These are phyloP conservation scores for Leptatherina wallacei DNA, from an alignment of 2,797 vertebrate species.

Conservation along the genomic window DNA sequence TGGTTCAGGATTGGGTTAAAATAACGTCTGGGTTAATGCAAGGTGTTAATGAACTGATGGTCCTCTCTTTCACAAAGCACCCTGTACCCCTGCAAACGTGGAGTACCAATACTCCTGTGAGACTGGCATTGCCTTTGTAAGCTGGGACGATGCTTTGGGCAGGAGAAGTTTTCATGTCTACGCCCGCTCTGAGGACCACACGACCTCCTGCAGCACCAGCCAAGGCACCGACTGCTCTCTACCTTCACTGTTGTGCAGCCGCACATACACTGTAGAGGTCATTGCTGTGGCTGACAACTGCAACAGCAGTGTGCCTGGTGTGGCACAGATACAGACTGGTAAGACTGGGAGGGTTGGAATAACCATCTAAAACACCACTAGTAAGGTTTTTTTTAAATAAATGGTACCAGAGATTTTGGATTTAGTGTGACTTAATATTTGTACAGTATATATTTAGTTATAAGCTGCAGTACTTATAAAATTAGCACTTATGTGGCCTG, in stretches of 20 bases:
- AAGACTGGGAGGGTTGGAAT: neutral
- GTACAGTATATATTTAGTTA: neutral
- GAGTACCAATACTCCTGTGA: conserved; percentile 66
- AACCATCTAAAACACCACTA: neutral
- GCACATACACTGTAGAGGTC: conserved; percentile 70
- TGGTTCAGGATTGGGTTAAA: neutral
- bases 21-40: neutral
- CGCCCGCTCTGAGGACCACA: conserved; percentile 42
- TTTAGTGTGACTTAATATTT: too few species aligned
- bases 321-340: conserved; percentile 75
- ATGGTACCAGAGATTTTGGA: neutral
- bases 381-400: neutral
- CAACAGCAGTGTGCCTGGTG: conserved; percentile 74
- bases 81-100: conserved; percentile 77
- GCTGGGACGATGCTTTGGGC: conserved; percentile 78
- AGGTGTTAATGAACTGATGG: neutral
- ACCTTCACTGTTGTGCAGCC: conserved; percentile 73
- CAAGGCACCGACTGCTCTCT: conserved; percentile 69
- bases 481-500: neutral
- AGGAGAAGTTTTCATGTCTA: conserved; percentile 58
- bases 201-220: conserved; percentile 53
- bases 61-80: conserved; percentile 58
- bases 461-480: neutral
- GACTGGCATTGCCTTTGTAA: conserved; percentile 64
- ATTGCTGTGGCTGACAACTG: conserved; percentile 71